Evolutionary conservation across 2,888 invertebrate genomes (phyloP), one percentile per base, ranked within the genome.

Genomic region (Eilema depressum): DNA sequence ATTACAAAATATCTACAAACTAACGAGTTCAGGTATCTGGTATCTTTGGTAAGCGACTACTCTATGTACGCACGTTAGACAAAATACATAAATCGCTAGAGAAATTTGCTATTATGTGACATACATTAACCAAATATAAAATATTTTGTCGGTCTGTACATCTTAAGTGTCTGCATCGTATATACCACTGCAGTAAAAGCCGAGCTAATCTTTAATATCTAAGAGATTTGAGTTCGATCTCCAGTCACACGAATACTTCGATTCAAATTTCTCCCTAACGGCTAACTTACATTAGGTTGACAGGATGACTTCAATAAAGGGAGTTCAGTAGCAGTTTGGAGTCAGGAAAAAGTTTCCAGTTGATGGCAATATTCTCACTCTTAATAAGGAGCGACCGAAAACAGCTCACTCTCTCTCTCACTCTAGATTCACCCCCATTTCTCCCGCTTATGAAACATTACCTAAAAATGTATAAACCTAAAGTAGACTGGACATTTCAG

Each of bases 1-100:
- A 69, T 73, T 78, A 75, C 75, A 74, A 66, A 69, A 70, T 76
- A 73, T 65, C 65, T 76, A 74, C 70, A 26, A 68, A 65, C 73
- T 79, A 75, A n/a, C 59, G 57, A 41, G 63, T 68, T 72, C 41
- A 63, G 53, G 37, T 63, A 57, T 64, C 68, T 63, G 68, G 61
- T 74, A 72, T 70, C 69, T 70, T 68, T 69, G 78, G 70, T 71
- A 63, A 74, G 66, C 71, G 47, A 26, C 60, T 41, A 17, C 41
- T 26, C 41, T 37, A 41, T 3, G 37, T 57, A 68, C 57, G 12
- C 30, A 26, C 11, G 5, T 33, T 53, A n/a, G 8, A 53, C 53
- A n/a, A n/a, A 53, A 41, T 47, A 33, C 30, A 60, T 41, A 69
- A 33, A 69, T 57, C 56, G 25, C 26, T 10, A 33, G 2, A 53